Evolutionary conservation across 2,888 invertebrate species (phyloP), one percentile per base, ranked within the genome.

Genomic region (Stratiomys singularior): DNA sequence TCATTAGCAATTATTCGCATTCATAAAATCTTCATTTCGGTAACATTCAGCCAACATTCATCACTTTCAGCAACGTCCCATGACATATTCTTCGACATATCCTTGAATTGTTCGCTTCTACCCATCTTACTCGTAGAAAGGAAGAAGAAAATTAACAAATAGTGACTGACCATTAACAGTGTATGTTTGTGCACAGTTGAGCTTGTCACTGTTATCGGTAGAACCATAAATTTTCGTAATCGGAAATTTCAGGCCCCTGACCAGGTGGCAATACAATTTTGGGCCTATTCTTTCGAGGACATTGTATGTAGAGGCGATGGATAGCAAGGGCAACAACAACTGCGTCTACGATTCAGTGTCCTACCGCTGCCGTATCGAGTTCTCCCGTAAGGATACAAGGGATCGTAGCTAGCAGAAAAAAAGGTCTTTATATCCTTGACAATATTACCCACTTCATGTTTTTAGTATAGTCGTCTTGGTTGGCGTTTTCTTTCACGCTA

Each of bases 211-310:
- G 60, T 76, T 60, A 76, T 76, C 76, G 60, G 63, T 63, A 76
- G 46, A 76, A 60, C 76, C 76, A 76, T 76, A 76, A 76, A 76
- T 76, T 60, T 60, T 56, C 60, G 76, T 76, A 76, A 76, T 76
- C 76, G 76, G 76, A 76, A 63, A 58, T 30, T 76, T 76, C 60
- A 63, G 63, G 25, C 58, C 30, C 28, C 37, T 44, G 44, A 60
- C 76, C 76, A 76, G 76, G 76, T 76, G 76, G 71, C 18, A 52
- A 28, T 56, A 72, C 56, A 72, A 52, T 72, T 72, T 56, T 27
- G 71, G 27, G 71, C 44, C 71, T 72, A 72, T 72, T 72, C 71
- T 27, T 72, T 11, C 11, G 28, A 27, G 47, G n/a, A 71, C 69
- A 71, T 52, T 66, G 44, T 13, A 23, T 37, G 37, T 37, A 37